These are phyloP conservation scores for Syndactyla subalaris DNA, from an alignment of 2,797 vertebrate species.

Conservation along the genomic window DNA sequence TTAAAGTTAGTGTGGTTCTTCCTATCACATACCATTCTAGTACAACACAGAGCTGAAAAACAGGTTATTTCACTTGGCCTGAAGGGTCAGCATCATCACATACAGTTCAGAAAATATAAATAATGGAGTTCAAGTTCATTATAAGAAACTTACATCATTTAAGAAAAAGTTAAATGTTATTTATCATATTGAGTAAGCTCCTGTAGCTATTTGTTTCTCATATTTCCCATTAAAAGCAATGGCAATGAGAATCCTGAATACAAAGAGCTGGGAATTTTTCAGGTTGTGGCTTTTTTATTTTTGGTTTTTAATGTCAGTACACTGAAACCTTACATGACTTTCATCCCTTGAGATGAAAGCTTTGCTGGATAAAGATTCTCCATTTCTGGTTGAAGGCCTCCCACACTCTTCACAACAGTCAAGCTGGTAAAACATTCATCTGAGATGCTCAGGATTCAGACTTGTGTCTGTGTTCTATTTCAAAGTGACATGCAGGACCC, in stretches of 20 bases:
- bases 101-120: not conserved
- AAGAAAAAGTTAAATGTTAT: not conserved
- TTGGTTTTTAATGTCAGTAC: not conserved
- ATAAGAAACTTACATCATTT: not conserved
- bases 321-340: not conserved
- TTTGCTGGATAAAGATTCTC: not conserved
- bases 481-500: not conserved
- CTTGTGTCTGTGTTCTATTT: fast-evolving
- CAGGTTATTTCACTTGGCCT: not conserved
- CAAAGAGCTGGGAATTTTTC: not conserved
- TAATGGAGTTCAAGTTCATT: not conserved
- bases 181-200: not conserved
- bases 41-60: not conserved
- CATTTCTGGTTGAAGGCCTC: not conserved
- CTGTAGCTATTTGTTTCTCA: not conserved
- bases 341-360: not conserved
- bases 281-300: not conserved
- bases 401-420: not conserved
- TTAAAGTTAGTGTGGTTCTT: not conserved
- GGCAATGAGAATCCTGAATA: not conserved
- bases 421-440: not conserved
- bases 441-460: not conserved
- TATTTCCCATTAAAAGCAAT: not conserved
- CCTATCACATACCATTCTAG: not conserved
- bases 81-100: not conserved